Percentiles rank a stretch among this genome's conserved stretches.
Conservation (phyloP, 2,797 vertebrate genomes). For the Tokudaia muenninki region DNA sequence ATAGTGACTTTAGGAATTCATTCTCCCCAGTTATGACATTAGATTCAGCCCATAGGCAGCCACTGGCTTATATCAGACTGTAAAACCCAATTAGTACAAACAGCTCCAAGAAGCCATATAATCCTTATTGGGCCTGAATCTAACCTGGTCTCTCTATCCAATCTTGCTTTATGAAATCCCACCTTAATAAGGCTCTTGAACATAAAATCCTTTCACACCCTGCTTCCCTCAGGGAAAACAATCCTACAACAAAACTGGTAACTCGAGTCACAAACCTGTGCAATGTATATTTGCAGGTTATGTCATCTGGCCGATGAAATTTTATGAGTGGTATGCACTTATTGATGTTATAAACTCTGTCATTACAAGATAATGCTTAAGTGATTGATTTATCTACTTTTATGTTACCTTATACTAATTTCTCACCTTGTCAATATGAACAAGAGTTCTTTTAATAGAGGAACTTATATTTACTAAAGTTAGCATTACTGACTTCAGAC, state of each 20-base stretch:
- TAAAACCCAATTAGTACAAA: background rate
- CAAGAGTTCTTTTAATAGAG: background rate
- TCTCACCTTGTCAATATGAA: background rate
- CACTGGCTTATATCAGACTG: background rate
- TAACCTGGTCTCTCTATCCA: background rate
- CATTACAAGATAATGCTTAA: background rate
- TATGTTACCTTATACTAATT: constrained; percentile 16
- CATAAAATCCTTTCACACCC: background rate
- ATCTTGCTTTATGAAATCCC: background rate
- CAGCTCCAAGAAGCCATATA: background rate
- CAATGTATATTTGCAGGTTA: constrained; percentile 16
- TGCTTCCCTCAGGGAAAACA: background rate
- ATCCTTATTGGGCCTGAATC: background rate
- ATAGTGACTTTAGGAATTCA: background rate
- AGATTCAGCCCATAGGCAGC: background rate
- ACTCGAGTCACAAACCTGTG: background rate
- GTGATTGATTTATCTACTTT: background rate
- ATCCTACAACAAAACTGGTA: background rate
- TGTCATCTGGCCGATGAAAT: background rate
- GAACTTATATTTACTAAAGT: background rate
- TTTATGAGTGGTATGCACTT: background rate
- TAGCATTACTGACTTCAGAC: background rate
- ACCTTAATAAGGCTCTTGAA: background rate
- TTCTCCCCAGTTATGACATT: background rate
- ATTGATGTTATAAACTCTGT: background rate